Evolutionary conservation across 1,140 invertebrate genomes (phyloP), one percentile per base, ranked within the genome.

Genomic region (Lucilia sericata): DNA sequence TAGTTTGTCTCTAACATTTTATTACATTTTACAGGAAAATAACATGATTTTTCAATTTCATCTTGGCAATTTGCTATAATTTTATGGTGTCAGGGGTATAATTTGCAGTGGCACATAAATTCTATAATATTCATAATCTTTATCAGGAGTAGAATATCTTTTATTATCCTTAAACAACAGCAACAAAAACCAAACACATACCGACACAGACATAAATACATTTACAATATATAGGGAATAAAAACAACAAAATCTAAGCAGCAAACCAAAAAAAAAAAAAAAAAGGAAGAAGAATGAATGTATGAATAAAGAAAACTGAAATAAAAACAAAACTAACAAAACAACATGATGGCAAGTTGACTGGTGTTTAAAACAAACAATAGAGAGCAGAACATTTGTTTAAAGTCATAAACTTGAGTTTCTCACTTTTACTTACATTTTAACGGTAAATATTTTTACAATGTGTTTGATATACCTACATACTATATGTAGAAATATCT

Each of bases 41-140:
- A 49, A 80, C 76, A 80, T 80, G 76, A 80, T 80, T 80, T 80
- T 80, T 80, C 76, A 80, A 80, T 80, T 80, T 80, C 76, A 80
- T 80, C 76, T 21, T 80, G 76, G 76, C 21, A 80, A 80, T 51
- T 80, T 80, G 76, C 47, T 80, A 17, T 80, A 80, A 80, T 80
- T 80, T 80, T 80, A 80, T 80, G 76, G 76, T 80, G 76, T 80
- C 76, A 80, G 76, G 76, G 76, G 76, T 80, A 25, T 80, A 80
- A 80, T 80, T 80, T 80, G 42, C 76, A 80, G 42, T 80, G 76
- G n/a, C 76, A 80, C 76, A 80, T 80, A 80, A 80, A 80, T 80
- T 80, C 76, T 49, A 80, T 80, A 80, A 49, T 51, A 80, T 80
- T 80, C 76, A 80, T 80, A 80, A 80, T 80, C 76, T 80, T 80